Base-by-base conservation (phyloP, 2,888 invertebrate genomes). In the Protonemura montana region DNA sequence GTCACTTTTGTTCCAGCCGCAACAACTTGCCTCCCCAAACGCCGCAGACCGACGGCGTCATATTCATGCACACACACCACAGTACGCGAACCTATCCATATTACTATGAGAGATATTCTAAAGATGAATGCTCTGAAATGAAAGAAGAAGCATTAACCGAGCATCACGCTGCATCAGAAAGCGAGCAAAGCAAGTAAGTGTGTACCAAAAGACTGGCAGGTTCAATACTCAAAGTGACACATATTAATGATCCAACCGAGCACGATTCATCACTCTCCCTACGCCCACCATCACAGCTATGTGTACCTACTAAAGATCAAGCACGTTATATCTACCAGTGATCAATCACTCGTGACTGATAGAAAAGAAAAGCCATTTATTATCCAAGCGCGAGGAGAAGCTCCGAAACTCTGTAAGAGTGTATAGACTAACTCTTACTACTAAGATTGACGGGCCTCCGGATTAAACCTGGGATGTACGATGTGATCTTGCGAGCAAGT, bases 261-360 rank as follows among this genome's bases (percentile, higher is more conserved):
- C 90, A 90, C 91, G 91, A 91, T 91, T 91, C 91, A 92, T 91
- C 91, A 91, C 91, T 91, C 91, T 91, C 91, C 90, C 90, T 21
- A 88, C 88, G 87, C 88, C 88, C 88, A 87, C 59, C 84, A 80
- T 89, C 89, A 89, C 88, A 90, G 76, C 77, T 87, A 81, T 87
- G 87, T 87, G 85, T 86, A 88, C 88, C 87, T 88, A 88, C 89
- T 89, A 90, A 90, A 91, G 91, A 92, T 91, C 91, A 91, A 91
- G 91, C 90, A 91, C 91, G 90, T 92, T 88, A 90, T 91, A 90
- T 91, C 91, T 91, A 81, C 76, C 59, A 28, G 87, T 87, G 87
- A 87, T 87, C 87, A 91, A 91, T 92, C 92, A 91, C 91, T 91
- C 90, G 90, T 91, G 91, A 91, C 91, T 91, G 91, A 89, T 91